These are phyloP conservation scores for Trochalopteron elliotii DNA, from an alignment of 2,113 vertebrate genomes.

Conservation along the genomic window DNA sequence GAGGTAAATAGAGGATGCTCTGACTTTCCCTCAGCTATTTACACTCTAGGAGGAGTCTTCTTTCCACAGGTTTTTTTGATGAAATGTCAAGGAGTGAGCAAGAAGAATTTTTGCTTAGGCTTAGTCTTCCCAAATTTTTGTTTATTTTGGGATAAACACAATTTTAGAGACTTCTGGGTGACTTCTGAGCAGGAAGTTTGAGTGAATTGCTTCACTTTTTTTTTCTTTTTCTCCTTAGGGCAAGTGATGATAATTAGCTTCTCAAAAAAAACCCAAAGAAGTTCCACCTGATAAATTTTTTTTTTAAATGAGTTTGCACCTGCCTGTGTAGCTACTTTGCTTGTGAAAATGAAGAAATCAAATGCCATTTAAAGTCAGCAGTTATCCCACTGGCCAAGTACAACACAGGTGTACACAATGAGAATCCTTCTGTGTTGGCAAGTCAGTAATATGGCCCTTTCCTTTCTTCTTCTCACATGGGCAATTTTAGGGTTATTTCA, in stretches of 20 bases:
- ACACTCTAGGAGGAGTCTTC: constrained; percentile 63
- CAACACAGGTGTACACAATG: neutral
- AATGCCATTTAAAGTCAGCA: neutral
- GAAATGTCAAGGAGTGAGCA: constrained; percentile 2
- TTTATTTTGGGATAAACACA: neutral
- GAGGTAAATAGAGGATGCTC: constrained; percentile 66
- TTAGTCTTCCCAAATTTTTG: neutral
- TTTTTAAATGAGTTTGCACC: neutral
- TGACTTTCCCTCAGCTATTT: constrained; percentile 54
- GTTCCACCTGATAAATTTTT: neutral
- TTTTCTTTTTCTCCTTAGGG: neutral
- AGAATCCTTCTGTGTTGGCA: neutral
- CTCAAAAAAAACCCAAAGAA: neutral
- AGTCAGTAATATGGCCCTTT: neutral
- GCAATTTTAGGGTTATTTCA: neutral
- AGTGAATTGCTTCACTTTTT: neutral
- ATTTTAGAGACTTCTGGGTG: neutral
- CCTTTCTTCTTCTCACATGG: neutral
- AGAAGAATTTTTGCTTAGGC: neutral
- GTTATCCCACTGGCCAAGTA: neutral
- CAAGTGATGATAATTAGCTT: neutral
- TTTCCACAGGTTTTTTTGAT: neutral
- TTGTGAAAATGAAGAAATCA: neutral
- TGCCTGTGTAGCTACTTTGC: neutral
- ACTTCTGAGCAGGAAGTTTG: neutral